Base-by-base conservation (phyloP, 1,140 invertebrate species). In the Hycleus phaleratus region DNA sequence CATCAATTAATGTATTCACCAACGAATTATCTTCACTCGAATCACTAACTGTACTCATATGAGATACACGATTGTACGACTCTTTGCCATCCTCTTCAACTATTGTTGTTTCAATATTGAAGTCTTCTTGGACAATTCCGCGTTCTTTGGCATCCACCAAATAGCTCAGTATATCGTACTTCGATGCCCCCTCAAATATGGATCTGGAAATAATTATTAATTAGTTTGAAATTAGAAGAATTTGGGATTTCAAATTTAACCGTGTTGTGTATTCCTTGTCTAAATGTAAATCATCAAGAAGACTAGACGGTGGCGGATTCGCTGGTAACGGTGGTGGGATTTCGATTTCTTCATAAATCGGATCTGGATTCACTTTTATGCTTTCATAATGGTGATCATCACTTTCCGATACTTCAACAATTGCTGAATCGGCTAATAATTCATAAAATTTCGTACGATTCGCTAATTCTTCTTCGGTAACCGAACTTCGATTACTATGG, bases 271-370 rank as follows among this genome's bases (percentile, higher is more conserved):
- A 78, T 79, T 82, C 77, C 70, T 82, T 74, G 65, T 81, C 78
- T 69, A 74, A 59, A 55, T 74, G 67, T 11, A 74, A 53, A 62
- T 86, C 85, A 51, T 85, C 81, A 43, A 85, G 32, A 65, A 81
- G 68, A 38, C 74, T 76, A 49, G 78, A 71, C 0, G 85, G 88
- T 4, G 87, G 86, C 7, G 86, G 86, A 63, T 85, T 86, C 0
- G 86, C 67, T 2, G 88, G 88, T 49, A 90, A 68, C 4, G 87
- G 87, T 11, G 86, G 88, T 6, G 87, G 88, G 63, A 87, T 85
- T 61, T 90, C 87, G 7, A 92, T 90, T 75, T 93, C 90, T 75
- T 93, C 90, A 70, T 93, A 93, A 68, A 93, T 93, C 2, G 89
- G 90, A 75, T 93, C 90, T 46, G 70, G 62, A 57, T 81, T 81